Evolutionary conservation across 2,888 invertebrate genomes (phyloP), one percentile per base, ranked within the genome.

Genomic region (Scotopteryx bipunctaria): DNA sequence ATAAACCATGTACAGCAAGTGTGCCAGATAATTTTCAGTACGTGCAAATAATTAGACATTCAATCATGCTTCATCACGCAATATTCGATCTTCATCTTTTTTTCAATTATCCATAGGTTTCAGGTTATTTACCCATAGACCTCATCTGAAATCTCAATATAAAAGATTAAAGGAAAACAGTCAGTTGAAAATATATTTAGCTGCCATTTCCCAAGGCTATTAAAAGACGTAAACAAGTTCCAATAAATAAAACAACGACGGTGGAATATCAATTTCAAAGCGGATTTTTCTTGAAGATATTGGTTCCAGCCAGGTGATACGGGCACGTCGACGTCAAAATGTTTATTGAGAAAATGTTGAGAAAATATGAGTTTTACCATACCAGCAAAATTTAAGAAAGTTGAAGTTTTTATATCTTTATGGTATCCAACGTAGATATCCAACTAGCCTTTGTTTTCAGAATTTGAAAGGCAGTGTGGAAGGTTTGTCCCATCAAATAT

Each of bases 251-350:
- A 61, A 59, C 55, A 61, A 57, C 57, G 51, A 48, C 44, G 21
- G 8, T 40, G 38, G 61, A 61, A 61, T 61, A 61, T 61, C 61
- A 61, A 61, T 61, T 59, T 61, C 57, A 59, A 59, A 57, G 59
- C 49, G 56, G 57, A 59, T 57, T 57, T 59, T 57, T 59, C 61
- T 31, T 9, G 32, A 40, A 44, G 63, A 57, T 63, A 63, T 63
- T 63, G 60, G 55, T 55, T 63, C 42, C 44, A 36, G 42, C 54
- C 59, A 50, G 61, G 60, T 57, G 54, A 57, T 44, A 47, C 46
- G 57, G 37, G 54, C 51, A 48, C 54, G 41, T 49, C 47, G 52
- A 8, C 54, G 50, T 21, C 25, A 44, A 48, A 44, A 54, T 54
- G 44, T 54, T 54, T 54, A 54, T 54, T 48, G 48, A 54, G 53